A percentile compares a stretch with the other conserved stretches of the same genome.
These are phyloP conservation scores for Regulus satrapa DNA, from an alignment of 2,113 vertebrate species.

Conservation along the genomic window DNA sequence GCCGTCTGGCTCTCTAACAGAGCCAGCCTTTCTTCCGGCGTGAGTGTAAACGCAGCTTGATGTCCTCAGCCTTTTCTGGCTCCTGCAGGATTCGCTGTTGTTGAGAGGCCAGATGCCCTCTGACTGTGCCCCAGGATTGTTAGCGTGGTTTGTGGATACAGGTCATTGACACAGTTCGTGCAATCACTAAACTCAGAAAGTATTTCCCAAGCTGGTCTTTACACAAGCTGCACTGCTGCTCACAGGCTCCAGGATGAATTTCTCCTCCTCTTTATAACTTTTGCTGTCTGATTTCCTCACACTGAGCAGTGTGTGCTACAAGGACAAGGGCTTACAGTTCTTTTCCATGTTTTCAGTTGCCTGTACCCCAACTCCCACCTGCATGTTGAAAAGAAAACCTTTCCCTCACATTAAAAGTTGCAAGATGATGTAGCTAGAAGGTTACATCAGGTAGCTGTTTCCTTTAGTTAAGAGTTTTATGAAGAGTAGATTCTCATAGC, in stretches of 20 bases:
- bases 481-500: neutral
- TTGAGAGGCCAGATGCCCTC: neutral
- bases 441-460: neutral
- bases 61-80: neutral
- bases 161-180: neutral
- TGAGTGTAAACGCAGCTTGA: neutral
- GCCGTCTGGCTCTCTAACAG: conserved; percentile 15
- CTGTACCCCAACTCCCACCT: neutral
- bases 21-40: neutral
- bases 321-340: neutral
- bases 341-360: neutral
- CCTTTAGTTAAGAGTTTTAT: neutral
- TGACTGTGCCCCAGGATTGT: neutral
- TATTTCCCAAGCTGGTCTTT: neutral
- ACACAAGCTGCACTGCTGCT: neutral
- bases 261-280: neutral
- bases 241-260: neutral
- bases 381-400: neutral
- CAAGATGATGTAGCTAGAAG: neutral
- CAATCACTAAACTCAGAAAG: neutral
- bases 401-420: neutral
- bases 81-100: neutral
- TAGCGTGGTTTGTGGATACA: neutral
- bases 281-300: neutral
- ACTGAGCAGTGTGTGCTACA: neutral